These are phyloP conservation scores for Oryctolagus cuniculus DNA, from an alignment of 2,113 vertebrate genomes.

Conservation along the genomic window DNA sequence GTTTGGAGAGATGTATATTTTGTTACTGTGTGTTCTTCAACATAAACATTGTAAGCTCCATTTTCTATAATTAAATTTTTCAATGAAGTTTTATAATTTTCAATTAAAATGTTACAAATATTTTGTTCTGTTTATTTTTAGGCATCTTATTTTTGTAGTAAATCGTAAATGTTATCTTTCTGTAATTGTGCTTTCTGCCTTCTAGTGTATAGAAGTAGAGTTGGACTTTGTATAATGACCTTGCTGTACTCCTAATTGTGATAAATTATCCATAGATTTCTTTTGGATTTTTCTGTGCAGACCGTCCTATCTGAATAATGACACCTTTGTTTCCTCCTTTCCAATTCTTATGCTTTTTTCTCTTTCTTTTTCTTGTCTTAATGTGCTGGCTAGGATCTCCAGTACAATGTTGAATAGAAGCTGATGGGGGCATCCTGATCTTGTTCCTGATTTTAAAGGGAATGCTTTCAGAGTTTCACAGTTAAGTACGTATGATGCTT, in stretches of 20 bases:
- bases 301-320: conserved; percentile 61
- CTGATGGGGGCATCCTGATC: conserved; percentile 67
- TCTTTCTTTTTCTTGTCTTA: conserved; percentile 65
- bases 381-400: conserved; percentile 74
- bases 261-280: conserved; percentile 60
- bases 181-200: conserved; percentile 22
- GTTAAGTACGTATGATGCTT: conserved; percentile 75
- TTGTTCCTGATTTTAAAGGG: conserved; percentile 79
- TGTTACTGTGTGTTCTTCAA: conserved; percentile 45
- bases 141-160: conserved; percentile 25
- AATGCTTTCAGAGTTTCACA: conserved; percentile 76
- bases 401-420: conserved; percentile 76
- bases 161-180: not conserved
- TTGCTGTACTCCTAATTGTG: conserved; percentile 29
- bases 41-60: not conserved
- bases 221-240: conserved; percentile 42
- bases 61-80: conserved; percentile 20
- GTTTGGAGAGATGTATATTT: conserved; percentile 27
- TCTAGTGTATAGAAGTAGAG: conserved; percentile 8
- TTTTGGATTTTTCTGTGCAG: conserved; percentile 51
- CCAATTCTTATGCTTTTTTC: conserved; percentile 49
- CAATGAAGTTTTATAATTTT: conserved; percentile 60
- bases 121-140: conserved; percentile 60
- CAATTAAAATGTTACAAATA: conserved; percentile 10
- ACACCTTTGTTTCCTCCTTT: conserved; percentile 66